Conservation (phyloP, 2,888 invertebrate genomes). For the Cabera pusaria region DNA sequence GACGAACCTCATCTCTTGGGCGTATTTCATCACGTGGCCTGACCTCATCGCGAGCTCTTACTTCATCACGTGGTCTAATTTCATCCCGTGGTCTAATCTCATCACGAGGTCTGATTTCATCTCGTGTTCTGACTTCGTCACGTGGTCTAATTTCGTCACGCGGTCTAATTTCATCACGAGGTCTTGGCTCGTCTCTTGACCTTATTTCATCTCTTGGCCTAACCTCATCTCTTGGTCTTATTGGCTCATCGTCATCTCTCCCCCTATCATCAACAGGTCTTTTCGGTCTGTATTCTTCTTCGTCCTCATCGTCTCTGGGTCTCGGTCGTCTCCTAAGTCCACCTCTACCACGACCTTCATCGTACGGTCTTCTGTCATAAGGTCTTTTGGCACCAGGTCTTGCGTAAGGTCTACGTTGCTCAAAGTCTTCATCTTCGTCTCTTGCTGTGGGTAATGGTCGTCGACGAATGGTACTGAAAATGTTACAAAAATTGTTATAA, state of each 20-base stretch:
- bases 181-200: constrained; percentile 34
- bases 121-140: constrained; percentile 34
- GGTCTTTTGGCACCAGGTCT: constrained; percentile 63
- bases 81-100: constrained; percentile 40
- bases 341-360: constrained; percentile 40
- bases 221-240: constrained; percentile 34
- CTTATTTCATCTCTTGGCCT: constrained; percentile 36
- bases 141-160: constrained; percentile 36
- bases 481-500: not conserved
- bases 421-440: constrained; percentile 59
- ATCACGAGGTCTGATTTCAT: constrained; percentile 44
- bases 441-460: constrained; percentile 58
- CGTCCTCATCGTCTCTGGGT: constrained; percentile 64
- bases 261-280: constrained; percentile 40
- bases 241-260: constrained; percentile 31
- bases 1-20: constrained; percentile 34
- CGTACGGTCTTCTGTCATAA: constrained; percentile 59
- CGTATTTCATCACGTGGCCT: constrained; percentile 42
- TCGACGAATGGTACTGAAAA: constrained; percentile 65
- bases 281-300: constrained; percentile 41
- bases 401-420: constrained; percentile 15
- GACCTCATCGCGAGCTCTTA: constrained; percentile 34
- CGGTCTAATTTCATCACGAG: constrained; percentile 32
- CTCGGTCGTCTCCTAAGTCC: constrained; percentile 48
- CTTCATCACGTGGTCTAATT: constrained; percentile 34